A percentile compares a stretch with the other conserved stretches of the same genome.
Conservation (phyloP, 2,888 invertebrate species). For the Stenchaetothrips biformis region DNA sequence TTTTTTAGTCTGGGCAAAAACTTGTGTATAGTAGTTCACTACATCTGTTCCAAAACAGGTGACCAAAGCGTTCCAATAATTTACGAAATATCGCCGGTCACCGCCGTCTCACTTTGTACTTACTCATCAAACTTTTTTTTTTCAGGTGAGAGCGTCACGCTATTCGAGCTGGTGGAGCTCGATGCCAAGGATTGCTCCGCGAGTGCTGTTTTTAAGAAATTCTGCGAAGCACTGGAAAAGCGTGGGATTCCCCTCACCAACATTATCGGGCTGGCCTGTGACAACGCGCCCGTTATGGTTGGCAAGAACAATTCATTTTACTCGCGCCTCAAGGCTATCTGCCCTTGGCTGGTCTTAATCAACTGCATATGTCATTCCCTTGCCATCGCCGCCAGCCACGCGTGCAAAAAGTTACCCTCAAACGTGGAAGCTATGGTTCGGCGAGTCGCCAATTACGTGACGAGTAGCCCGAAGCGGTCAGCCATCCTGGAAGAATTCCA, state of each 20-base stretch:
- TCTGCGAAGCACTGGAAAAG: constrained; percentile 31
- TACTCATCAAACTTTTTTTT: too few species aligned
- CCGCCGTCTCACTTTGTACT: too few species aligned
- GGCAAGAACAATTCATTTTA: constrained; percentile 34
- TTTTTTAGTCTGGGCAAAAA: too few species aligned
- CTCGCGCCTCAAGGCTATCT: neutral
- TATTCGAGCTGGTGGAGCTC: constrained; percentile 31
- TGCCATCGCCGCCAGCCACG: constrained; percentile 34
- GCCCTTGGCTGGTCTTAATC: constrained; percentile 27
- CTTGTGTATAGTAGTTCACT: too few species aligned
- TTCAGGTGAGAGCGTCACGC: too few species aligned
- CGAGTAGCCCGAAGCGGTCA: too few species aligned
- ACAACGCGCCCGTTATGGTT: constrained; percentile 36
- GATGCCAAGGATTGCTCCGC: constrained; percentile 35
- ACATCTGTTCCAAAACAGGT: too few species aligned
- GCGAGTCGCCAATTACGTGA: constrained; percentile 18
- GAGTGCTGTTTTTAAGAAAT: constrained; percentile 32
- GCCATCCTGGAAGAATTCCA: constrained; percentile 31
- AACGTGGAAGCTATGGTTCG: constrained; percentile 28
- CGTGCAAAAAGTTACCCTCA: constrained; percentile 33
- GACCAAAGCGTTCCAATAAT: too few species aligned
- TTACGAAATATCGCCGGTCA: too few species aligned
- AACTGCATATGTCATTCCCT: constrained; percentile 35
- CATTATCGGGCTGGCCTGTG: constrained; percentile 34
- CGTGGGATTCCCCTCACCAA: constrained; percentile 34